Evolutionary conservation across 2,888 invertebrate genomes (phyloP).

Genomic region (Andrena minutula): DNA sequence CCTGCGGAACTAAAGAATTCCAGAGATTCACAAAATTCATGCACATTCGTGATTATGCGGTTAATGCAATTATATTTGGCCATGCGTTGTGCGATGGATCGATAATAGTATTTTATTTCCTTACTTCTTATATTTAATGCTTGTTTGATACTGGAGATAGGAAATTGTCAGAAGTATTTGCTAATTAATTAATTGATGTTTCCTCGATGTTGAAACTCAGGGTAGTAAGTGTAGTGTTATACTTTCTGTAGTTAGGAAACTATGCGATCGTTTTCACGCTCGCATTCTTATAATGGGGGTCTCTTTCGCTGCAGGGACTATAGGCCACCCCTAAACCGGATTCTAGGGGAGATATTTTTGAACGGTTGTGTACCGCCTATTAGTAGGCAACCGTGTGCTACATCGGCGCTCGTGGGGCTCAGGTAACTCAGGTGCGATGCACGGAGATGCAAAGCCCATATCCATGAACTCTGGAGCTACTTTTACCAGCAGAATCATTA

Average conservation of each 20-base stretch:
- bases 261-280: slow-evolving; percentile 5
- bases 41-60: too few species aligned
- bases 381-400: slow-evolving; percentile 75
- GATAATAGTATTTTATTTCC: too few species aligned
- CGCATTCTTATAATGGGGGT: slow-evolving; percentile 7
- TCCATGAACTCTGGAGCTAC: slow-evolving; percentile 12
- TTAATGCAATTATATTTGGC: too few species aligned
- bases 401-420: slow-evolving; percentile 72
- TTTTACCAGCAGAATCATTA: slow-evolving; percentile 10
- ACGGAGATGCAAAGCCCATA: slow-evolving; percentile 37
- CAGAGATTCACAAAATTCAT: too few species aligned
- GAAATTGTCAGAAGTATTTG: too few species aligned
- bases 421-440: slow-evolving; percentile 73
- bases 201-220: too few species aligned
- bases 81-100: too few species aligned
- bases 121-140: too few species aligned
- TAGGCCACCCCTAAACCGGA: slow-evolving; percentile 41
- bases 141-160: too few species aligned
- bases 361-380: slow-evolving; percentile 69
- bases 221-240: slow-evolving; percentile 4
- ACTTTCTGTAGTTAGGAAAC: neutral
- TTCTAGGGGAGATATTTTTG: slow-evolving; percentile 57
- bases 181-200: too few species aligned
- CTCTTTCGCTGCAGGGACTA: slow-evolving; percentile 65
- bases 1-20: too few species aligned